Evolutionary conservation across 2,113 vertebrate species (phyloP).

Genomic region (Mandrillus leucophaeus): DNA sequence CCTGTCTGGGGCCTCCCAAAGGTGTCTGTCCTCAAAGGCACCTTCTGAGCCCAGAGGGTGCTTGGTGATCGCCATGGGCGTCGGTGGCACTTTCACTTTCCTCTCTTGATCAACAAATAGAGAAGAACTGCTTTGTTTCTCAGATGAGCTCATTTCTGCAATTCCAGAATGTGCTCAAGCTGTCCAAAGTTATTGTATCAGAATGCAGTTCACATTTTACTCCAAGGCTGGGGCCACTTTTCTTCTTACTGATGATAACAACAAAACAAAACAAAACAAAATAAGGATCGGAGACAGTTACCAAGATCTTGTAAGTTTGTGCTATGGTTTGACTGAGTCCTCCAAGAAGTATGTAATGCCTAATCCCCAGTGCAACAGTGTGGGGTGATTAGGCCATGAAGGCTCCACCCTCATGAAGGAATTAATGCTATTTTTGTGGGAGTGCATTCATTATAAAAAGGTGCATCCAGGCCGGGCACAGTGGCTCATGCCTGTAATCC

Average conservation of each 20-base stretch:
- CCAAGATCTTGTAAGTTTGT: not conserved
- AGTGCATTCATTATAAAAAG: not conserved
- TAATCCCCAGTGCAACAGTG: not conserved
- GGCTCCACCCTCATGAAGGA: not conserved
- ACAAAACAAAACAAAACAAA: not conserved
- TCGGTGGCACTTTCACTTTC: not conserved
- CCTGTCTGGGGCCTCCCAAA: not conserved
- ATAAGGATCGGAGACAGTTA: not conserved
- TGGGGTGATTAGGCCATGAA: not conserved
- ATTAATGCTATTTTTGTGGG: not conserved
- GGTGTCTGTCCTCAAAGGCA: not conserved
- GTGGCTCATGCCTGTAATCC: no score
- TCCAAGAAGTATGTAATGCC: not conserved
- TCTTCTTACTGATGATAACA: not conserved
- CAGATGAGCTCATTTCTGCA: not conserved
- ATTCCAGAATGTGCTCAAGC: not conserved
- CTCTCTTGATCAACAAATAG: not conserved
- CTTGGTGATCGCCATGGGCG: no score
- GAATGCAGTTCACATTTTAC: not conserved
- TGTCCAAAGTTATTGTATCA: not conserved
- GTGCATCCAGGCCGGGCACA: not conserved
- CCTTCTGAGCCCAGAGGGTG: not conserved
- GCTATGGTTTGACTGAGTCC: not conserved
- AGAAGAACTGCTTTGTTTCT: not conserved
- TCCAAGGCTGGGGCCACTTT: not conserved